Base-by-base conservation (phyloP, 2,113 vertebrate species). In the Rynchops niger region DNA sequence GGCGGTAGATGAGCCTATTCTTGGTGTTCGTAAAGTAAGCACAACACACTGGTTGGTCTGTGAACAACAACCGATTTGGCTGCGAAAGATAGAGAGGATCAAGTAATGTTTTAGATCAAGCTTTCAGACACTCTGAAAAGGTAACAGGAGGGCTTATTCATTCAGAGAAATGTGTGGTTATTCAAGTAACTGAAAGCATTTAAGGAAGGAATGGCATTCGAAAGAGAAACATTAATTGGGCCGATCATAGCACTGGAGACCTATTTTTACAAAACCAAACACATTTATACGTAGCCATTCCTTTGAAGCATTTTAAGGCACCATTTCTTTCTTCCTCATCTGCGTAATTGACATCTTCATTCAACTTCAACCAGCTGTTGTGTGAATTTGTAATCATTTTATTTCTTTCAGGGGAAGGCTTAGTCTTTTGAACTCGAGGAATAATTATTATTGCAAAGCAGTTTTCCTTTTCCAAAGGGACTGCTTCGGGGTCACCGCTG, bases 361-460 rank as follows among this genome's bases (percentile, higher is more conserved):
- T 96, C 96, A 97, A 17, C 69, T 91, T 82, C 91, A 79, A 61
- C 93, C 95, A 96, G 93, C 96, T 97, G 95, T 86, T 94, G 80
- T 76, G 88, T 29, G 88, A 92, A 96, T 96, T 95, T 90, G 71
- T 73, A 94, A 97, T 97, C 25, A 76, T 90, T 96, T 86, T 36
- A 88, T 94, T 95, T 94, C 91, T 96, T 97, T 94, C 1, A 3
- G 76, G 61, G 67, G 53, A 88, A 95, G 77, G 87, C 93, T 96
- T 91, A 93, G 89, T 97, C 96, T 95, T 97, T 95, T 96, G 97
- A 97, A 97, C 95, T 94, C 84, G n/a, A 96, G 92, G 81, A 97
- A 97, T 95, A 97, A 97, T 97, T 97, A 93, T 97, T 98, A 96
- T 95, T 97, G 94, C 91, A 95, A 95, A 97, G 94, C 61, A 83